Base-by-base conservation (phyloP, 2,888 invertebrate genomes). In the Pristionchus japonicus region DNA sequence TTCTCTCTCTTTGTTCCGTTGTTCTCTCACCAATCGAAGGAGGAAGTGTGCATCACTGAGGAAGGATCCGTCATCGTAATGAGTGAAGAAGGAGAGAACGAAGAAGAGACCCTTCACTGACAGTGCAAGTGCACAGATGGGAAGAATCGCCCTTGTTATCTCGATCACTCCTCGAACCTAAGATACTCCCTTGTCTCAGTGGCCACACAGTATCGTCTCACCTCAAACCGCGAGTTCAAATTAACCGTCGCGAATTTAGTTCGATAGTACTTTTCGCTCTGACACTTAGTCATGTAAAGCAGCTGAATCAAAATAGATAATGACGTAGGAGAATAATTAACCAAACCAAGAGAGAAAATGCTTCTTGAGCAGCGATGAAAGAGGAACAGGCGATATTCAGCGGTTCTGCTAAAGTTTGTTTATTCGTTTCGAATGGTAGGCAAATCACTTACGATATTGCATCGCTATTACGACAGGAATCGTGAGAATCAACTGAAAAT, bases 161-260 rank as follows among this genome's bases (percentile, higher is more conserved):
- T 74, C 74, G n/a, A 74, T 40, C 40, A 74, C 74, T 74, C 74
- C 74, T 20, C 74, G 74, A 40, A 74, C 74, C 74, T 74, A 27
- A 31, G 11, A 64, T 31, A 23, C 40, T 11, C 11, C 11, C 3
- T 40, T 34, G 17, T 34, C 1, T 23, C n/a, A 1, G 34, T 34
- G 67, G 20, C 31, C 17, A 34, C 6, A 17, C 23, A 40, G 2
- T 43, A 23, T 40, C n/a, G 7, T 67, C 34, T 40, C 23, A 74
- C 74, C 74, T 74, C 74, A 15, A n/a, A 74, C 23, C 43, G 40
- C 74, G 74, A 74, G 74, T 74, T 74, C 74, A 74, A 40, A 74
- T 74, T 74, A 23, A 74, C 74, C n/a, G 74, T 74, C 2, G 74
- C 74, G 40, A 74, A 74, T 23, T 74, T 74, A 43, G 74, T 74